Conservation (phyloP, 2,888 invertebrate species). For the Yponomeuta malinellus region DNA sequence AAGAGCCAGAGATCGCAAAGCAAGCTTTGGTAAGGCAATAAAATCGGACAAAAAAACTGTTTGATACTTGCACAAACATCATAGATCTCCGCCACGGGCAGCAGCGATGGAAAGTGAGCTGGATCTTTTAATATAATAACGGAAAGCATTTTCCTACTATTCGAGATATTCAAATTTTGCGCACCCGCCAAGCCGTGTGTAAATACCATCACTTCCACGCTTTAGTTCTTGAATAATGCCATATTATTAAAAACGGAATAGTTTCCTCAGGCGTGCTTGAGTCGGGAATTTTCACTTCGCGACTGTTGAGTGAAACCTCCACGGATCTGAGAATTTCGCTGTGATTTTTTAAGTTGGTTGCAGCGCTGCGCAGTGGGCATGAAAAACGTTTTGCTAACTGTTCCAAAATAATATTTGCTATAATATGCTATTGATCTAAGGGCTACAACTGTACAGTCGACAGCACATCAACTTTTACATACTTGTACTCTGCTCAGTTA, state of each 20-base stretch:
- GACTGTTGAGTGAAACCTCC: not conserved
- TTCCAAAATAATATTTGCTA: no score
- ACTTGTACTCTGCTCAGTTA: no score
- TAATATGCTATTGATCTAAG: no score
- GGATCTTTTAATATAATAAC: not conserved
- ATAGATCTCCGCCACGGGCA: not conserved
- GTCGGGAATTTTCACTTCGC: not conserved
- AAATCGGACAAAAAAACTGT: no score
- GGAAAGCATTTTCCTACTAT: not conserved
- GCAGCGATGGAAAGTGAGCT: not conserved
- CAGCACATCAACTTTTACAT: no score
- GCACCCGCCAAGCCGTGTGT: slow-evolving; percentile 4
- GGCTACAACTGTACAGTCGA: no score
- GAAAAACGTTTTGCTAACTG: no score
- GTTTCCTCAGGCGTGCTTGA: not conserved
- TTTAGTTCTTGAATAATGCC: slow-evolving; percentile 7
- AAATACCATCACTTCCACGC: slow-evolving; percentile 1
- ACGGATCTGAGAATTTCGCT: not conserved
- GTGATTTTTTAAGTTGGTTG: not conserved
- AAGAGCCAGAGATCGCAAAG: no score
- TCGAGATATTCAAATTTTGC: slow-evolving; percentile 1
- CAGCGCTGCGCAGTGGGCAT: not conserved
- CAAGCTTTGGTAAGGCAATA: no score
- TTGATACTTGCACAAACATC: not conserved
- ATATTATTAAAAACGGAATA: not conserved